These are phyloP conservation scores for Agapornis roseicollis DNA, from an alignment of 2,113 vertebrate genomes.

Conservation along the genomic window DNA sequence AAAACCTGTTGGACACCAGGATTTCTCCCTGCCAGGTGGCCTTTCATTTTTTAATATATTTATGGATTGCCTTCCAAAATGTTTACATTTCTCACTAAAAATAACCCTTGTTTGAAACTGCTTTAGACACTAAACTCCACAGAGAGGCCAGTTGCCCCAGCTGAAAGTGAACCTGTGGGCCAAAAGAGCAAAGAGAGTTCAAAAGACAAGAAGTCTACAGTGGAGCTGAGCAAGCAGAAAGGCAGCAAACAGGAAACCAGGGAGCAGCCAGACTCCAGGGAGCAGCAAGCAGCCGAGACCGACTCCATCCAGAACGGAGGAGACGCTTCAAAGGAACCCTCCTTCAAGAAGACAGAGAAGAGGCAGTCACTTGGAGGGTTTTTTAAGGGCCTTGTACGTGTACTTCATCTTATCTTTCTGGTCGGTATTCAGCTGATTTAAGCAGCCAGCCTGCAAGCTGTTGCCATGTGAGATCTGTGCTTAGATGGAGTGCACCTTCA, in stretches of 20 bases:
- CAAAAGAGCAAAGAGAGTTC: constrained; percentile 77
- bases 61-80: not conserved
- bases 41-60: not conserved
- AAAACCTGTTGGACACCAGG: not conserved
- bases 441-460: not conserved
- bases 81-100: not conserved
- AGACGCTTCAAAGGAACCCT: constrained; percentile 55
- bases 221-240: constrained; percentile 54
- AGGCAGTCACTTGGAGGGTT: constrained; percentile 90
- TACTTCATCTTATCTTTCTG: not conserved
- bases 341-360: constrained; percentile 84
- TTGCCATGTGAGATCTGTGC: not conserved
- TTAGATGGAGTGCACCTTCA: not conserved
- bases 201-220: constrained; percentile 57
- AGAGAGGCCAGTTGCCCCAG: constrained; percentile 53
- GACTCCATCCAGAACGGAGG: constrained; percentile 71
- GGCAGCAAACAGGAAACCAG: constrained; percentile 55
- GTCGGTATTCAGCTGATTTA: not conserved
- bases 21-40: not conserved
- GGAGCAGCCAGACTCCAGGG: constrained; percentile 35
- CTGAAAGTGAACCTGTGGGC: constrained; percentile 60
- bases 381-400: constrained; percentile 89
- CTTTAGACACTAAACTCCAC: constrained; percentile 66
- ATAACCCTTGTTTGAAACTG: constrained; percentile 32
- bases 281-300: not conserved